Base-by-base conservation (phyloP, 1,140 invertebrate genomes). In the Drosophila nebulosa region DNA sequence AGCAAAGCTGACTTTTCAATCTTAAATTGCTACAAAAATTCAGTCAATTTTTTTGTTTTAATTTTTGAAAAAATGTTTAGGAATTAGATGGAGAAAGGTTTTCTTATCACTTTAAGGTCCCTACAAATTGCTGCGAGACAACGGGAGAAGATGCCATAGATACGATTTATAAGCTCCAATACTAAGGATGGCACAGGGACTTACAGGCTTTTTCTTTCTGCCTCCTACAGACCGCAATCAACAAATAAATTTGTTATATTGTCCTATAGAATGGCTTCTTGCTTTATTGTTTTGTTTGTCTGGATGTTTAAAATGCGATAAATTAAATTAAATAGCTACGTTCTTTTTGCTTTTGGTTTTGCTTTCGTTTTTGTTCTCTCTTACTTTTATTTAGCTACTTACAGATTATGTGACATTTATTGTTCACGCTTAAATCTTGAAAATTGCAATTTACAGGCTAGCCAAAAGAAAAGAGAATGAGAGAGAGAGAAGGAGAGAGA, bases 321-420 rank as follows among this genome's bases (percentile, higher is more conserved):
- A 86, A 86, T 86, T 88, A 86, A 81, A 86, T 86, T 86, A 86
- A 86, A 88, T 80, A 74, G 81, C 75, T 63, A 30, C 62, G 64
- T 55, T 35, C 4, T 39, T 27, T 39, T 35, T 14, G 57, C 35
- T 21, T 24, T 36, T 9, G 3, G 7, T 39, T 24, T 59, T 10
- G 24, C 3, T 0, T 4, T 12, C 32, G 4, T 39, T 39, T 10
- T 35, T 42, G 18, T 16, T 5, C 7, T 18, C 39, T 42, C 16
- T 46, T 46, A 46, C 73, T 77, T 84, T 86, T 86, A 88, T 88
- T 86, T 86, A 85, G 81, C 78, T 86, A 86, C 81, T 86, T 86
- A 86, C 81, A 86, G 81, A 86, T 86, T 86, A 86, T 86, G 81
- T 86, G 81, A 86, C 81, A 86, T 86, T 86, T 86, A 86, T 86